Evolutionary conservation across 2,888 invertebrate species (phyloP), one percentile per base, ranked within the genome.

Genomic region (Epsilonema sp.): DNA sequence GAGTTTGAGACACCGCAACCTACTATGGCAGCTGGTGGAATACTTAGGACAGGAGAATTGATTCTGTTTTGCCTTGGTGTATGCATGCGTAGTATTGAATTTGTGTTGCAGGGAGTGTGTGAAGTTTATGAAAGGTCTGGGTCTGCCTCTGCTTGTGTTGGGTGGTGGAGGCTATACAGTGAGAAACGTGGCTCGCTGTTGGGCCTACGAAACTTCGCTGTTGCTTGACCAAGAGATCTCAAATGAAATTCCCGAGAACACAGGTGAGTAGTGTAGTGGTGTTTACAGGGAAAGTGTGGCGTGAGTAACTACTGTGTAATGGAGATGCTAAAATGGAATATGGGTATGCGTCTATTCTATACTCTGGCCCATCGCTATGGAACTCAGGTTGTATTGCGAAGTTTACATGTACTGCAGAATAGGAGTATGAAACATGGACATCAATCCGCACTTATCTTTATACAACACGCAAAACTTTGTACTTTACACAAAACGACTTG

Each of bases 131-230:
- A 82, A 85, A 66, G 82, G 80, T 51, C 70, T 90, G 19, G 84
- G 85, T 62, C 77, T 94, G 4, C 97, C 97, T 0, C 77, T 90
- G 4, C 69, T 90, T 38, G 85, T 89, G 0, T 78, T 92, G 0
- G 89, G 79, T 13, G 79, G 79, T 1, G 78, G 78, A 5, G 77
- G 78, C 74, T 97, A 94, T 66, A 97, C 92, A 0, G 71, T 92
- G 23, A 74, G 89, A 25, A 97, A 97, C 66, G 94, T 97, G 0
- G 94, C 97, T 0, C 75, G 97, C 3, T 94, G 92, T 66, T 99
- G 97, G 97, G 90, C 94, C 0, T 90, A 90, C 60, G 97, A 97
- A 69, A 99, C 97, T 0, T 85, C 92, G 0, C 70, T 97, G 1
- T 69, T 94, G 1, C 77, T 92, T 0, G 90, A 90, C 60, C 36